Evolutionary conservation across 1,140 invertebrate genomes (phyloP).

Genomic region (Bilobella aurantiaca): DNA sequence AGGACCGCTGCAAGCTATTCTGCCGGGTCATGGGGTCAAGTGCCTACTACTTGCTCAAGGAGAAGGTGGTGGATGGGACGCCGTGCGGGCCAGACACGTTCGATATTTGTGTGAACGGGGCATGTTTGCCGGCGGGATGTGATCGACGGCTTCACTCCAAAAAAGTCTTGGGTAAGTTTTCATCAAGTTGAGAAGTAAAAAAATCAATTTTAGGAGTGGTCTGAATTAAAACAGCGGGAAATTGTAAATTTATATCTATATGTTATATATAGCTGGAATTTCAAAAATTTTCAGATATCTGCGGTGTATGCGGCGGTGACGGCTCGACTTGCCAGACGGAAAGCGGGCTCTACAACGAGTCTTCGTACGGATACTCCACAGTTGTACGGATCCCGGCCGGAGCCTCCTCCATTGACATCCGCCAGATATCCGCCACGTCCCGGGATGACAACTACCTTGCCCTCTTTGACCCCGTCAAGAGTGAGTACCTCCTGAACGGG

Average conservation of each 20-base stretch:
- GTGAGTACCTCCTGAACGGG: constrained; percentile 79
- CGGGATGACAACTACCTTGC: too few species aligned
- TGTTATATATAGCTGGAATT: too few species aligned
- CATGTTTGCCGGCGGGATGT: constrained; percentile 73
- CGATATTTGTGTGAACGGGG: constrained; percentile 58
- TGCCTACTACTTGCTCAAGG: constrained; percentile 63
- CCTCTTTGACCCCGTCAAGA: too few species aligned
- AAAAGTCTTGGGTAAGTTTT: constrained; percentile 56
- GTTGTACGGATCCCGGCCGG: constrained; percentile 71
- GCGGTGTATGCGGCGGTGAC: constrained; percentile 78
- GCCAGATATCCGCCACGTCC: too few species aligned
- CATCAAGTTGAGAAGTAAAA: too few species aligned
- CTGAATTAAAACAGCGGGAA: too few species aligned
- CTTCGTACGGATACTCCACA: constrained; percentile 56
- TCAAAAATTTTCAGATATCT: constrained; percentile 55
- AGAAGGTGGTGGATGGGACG: constrained; percentile 79
- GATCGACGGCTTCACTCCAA: constrained; percentile 71
- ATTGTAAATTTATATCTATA: too few species aligned
- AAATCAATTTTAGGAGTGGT: too few species aligned
- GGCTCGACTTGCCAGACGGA: constrained; percentile 67
- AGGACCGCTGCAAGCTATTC: constrained; percentile 76
- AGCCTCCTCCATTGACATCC: constrained; percentile 66
- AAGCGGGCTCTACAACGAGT: constrained; percentile 49
- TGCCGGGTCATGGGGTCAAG: constrained; percentile 61
- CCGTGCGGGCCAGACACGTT: constrained; percentile 62